phyloP scores from a whole-genome alignment of 2,113 vertebrate species.

The Tenebrosternarchus preto region DNA sequence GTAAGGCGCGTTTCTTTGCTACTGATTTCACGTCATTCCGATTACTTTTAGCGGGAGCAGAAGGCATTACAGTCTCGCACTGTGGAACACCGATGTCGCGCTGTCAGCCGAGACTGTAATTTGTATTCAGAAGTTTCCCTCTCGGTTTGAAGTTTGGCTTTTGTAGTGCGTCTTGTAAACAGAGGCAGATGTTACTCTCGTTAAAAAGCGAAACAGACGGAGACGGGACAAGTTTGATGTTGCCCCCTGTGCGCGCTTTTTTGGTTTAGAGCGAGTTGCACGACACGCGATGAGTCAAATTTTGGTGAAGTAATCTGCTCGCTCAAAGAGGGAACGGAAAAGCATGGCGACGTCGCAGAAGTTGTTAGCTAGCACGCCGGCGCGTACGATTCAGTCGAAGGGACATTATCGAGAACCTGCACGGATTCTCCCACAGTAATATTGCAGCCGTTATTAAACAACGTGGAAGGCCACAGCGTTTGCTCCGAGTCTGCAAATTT shows the following conservation, averaged over 20 bases:
- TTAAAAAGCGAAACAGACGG: constrained; percentile 19
- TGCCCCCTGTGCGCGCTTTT: neutral
- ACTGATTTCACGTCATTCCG: constrained; percentile 4
- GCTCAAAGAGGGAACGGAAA: neutral
- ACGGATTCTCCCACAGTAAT: neutral
- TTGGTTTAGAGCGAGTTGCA: neutral
- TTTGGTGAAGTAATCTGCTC: neutral
- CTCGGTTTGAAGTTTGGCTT: constrained; percentile 32
- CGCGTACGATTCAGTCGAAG: neutral
- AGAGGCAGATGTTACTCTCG: constrained; percentile 22
- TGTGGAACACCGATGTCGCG: constrained; percentile 18
- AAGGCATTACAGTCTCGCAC: neutral
- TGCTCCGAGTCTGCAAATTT: neutral
- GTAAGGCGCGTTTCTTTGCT: too few species aligned
- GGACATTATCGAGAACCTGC: neutral
- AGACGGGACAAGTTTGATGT: constrained; percentile 2
- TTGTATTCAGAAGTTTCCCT: constrained; percentile 24
- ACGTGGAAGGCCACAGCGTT: neutral
- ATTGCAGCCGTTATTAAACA: neutral
- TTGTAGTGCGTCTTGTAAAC: constrained; percentile 22
- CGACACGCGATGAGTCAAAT: constrained; percentile 10
- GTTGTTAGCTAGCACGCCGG: neutral
- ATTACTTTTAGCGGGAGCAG: constrained; percentile 5
- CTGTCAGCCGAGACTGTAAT: constrained; percentile 8
- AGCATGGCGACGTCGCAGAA: neutral